Conservation (phyloP, 2,113 vertebrate genomes). For the Pollimyrus isidori region DNA sequence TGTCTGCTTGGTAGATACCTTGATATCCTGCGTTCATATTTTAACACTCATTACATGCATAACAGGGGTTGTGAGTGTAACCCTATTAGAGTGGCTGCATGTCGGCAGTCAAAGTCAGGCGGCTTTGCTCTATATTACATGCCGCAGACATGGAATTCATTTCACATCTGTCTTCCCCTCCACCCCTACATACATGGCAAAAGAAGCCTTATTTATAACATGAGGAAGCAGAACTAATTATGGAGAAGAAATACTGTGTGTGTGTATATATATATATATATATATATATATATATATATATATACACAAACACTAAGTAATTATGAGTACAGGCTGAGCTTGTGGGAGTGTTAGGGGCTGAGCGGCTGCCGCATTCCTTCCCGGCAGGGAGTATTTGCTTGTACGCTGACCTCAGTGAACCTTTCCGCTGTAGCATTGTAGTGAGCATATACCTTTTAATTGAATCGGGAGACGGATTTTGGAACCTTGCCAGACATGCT, state of each 20-base stretch:
- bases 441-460: not conserved
- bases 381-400: not conserved
- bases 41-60: not conserved
- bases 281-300: no score
- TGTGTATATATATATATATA: not conserved
- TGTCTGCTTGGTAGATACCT: not conserved
- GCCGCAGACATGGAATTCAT: not conserved
- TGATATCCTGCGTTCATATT: not conserved
- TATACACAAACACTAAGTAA: not conserved
- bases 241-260: not conserved
- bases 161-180: not conserved
- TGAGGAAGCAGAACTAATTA: not conserved
- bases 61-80: not conserved
- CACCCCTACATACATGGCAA: not conserved
- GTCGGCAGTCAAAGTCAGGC: not conserved
- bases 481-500: not conserved
- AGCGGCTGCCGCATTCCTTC: not conserved
- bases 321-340: not conserved
- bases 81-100: not conserved
- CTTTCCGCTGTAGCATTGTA: not conserved
- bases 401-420: not conserved
- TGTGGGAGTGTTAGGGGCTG: not conserved
- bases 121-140: not conserved
- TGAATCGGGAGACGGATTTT: not conserved
- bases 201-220: not conserved